Conservation (phyloP, 2,888 invertebrate genomes). For the Protodeltote pygarga region DNA sequence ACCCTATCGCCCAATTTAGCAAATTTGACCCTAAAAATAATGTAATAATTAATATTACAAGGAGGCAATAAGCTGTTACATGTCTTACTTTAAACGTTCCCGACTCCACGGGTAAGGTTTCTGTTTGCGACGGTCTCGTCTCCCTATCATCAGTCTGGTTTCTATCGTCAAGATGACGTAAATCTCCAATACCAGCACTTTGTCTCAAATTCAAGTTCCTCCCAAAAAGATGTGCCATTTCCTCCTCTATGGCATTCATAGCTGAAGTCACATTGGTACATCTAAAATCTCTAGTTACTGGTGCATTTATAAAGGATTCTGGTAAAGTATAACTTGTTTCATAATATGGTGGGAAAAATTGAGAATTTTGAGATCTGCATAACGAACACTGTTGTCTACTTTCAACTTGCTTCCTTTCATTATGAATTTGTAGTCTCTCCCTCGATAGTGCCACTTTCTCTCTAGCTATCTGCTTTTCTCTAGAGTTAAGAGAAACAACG, state of each 20-base stretch:
- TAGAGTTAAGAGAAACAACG: conserved; percentile 80
- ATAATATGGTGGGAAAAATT: conserved; percentile 59
- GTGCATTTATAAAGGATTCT: conserved; percentile 61
- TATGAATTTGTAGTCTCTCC: conserved; percentile 86
- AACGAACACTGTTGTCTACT: conserved; percentile 75
- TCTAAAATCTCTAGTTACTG: conserved; percentile 69
- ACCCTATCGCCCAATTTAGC: too few species aligned
- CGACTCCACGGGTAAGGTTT: conserved; percentile 50
- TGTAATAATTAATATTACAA: too few species aligned
- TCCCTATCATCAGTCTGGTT: conserved; percentile 12
- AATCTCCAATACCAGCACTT: conserved; percentile 50
- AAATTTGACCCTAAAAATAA: too few species aligned
- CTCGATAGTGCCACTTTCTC: conserved; percentile 88
- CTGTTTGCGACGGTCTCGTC: conserved; percentile 41
- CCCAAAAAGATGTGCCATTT: conserved; percentile 75
- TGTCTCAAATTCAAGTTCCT: conserved; percentile 65
- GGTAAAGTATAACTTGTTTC: conserved; percentile 61
- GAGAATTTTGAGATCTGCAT: conserved; percentile 72
- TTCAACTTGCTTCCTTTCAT: conserved; percentile 82
- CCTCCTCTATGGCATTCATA: conserved; percentile 72
- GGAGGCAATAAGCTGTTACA: too few species aligned
- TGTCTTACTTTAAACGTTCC: conserved; percentile 61
- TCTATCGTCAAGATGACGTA: conserved; percentile 32
- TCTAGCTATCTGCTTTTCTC: conserved; percentile 88
- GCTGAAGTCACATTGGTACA: conserved; percentile 62